phyloP scores from a whole-genome alignment of 2,888 invertebrate species.

The Ecliptopera silaceata region DNA sequence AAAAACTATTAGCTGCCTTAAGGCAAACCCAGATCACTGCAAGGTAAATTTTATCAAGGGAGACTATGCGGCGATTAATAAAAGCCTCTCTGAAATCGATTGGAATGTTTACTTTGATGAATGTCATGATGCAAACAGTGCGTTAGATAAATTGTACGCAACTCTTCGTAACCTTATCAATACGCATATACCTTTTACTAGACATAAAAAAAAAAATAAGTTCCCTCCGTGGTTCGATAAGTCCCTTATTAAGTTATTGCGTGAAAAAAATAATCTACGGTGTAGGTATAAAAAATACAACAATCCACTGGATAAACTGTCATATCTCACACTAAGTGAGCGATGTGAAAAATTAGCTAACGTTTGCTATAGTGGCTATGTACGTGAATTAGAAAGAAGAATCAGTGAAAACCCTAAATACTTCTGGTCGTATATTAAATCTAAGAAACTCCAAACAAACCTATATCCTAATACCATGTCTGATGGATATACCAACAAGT shows the following conservation, averaged over 20 bases:
- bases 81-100: neutral
- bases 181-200: neutral
- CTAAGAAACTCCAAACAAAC: neutral
- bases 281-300: neutral
- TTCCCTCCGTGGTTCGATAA: slow-evolving; percentile 4
- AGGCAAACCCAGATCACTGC: neutral
- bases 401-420: slow-evolving; percentile 4
- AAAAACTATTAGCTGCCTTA: neutral
- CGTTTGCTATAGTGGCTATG: neutral
- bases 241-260: neutral
- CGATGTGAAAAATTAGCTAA: neutral
- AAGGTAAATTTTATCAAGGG: neutral
- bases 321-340: neutral
- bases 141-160: neutral
- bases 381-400: neutral
- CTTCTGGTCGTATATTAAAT: slow-evolving; percentile 6
- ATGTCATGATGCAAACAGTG: neutral
- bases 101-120: neutral
- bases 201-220: neutral
- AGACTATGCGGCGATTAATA: neutral
- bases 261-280: neutral
- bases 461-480: neutral
- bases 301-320: neutral
- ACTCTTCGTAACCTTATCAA: neutral
- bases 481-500: neutral